Evolutionary conservation across 2,888 invertebrate species (phyloP).

Genomic region (Oasisia sp.): DNA sequence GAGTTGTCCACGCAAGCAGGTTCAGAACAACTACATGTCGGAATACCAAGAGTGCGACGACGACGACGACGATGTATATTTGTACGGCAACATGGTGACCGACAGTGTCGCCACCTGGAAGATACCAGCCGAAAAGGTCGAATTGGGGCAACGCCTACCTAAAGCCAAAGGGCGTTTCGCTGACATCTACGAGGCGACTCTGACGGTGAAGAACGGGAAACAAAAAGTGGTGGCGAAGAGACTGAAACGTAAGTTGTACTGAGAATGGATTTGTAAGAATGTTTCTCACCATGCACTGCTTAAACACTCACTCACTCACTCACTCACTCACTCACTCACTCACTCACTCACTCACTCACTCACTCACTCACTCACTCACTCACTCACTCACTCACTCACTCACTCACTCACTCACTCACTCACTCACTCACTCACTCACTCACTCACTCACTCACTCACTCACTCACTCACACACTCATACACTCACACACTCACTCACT

Average conservation of each 20-base stretch:
- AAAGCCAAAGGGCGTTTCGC: not conserved
- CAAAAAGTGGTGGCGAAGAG: not conserved
- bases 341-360: not conserved
- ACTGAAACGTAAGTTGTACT: not conserved
- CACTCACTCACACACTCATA: not conserved
- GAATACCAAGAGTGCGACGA: not conserved
- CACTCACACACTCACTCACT: not conserved
- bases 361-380: not conserved
- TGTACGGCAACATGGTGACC: slow-evolving; percentile 13
- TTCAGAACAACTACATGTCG: not conserved
- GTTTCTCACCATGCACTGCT: not conserved
- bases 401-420: not conserved
- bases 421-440: not conserved
- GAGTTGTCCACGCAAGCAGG: not conserved
- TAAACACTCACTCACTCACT: not conserved
- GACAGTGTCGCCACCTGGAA: not conserved
- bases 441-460: not conserved
- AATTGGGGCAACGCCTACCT: not conserved
- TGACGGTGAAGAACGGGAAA: not conserved
- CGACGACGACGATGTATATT: not conserved
- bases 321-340: not conserved
- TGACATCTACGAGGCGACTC: not conserved
- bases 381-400: not conserved
- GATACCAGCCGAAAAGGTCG: not conserved
- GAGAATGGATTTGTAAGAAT: not conserved